Evolutionary conservation across 2,888 invertebrate genomes (phyloP), one percentile per base, ranked within the genome.

Genomic region (Drosophila monieri): DNA sequence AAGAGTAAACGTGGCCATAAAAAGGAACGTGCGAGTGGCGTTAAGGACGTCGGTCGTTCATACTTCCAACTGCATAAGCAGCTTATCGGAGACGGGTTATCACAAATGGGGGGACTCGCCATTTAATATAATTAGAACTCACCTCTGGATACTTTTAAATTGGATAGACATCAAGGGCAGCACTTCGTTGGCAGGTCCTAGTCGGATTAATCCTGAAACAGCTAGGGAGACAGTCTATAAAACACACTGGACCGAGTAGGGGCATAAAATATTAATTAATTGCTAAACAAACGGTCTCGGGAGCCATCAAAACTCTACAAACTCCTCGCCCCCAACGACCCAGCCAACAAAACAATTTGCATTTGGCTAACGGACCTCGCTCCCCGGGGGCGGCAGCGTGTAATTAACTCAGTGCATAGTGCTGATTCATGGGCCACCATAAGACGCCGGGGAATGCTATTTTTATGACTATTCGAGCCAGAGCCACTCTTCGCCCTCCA

Each of bases 401-500:
- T 65, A 65, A 64, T 64, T 64, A 64, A 51, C 62, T 51, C 51
- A 32, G 27, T 64, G 62, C 62, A 65, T 65, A 65, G 37, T 44
- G 62, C 62, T 66, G 66, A 52, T 66, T 64, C 62, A 64, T 52
- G 66, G 62, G 44, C 10, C 32, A 66, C 44, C 52, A 64, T 64
- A 66, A 51, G 51, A 27, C 52, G 39, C 41, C 46, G 57, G 43
- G 27, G 48, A 66, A 65, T 53, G 53, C 32, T 48, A 54, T 86
- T 83, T 78, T 86, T 74, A 84, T 86, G 72, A 65, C 71, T 67
- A 47, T 71, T 44, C 56, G 18, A 18, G 18, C 18, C 18, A 54
- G 8, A 8, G 27, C 0, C 27, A 0, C 4, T 5, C 4, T 4
- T 21, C 6, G 21, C 65, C 77, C 4, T 6, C 57, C 21, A 10